Base-by-base conservation (phyloP, 2,888 invertebrate genomes). In the Cantharis rustica region DNA sequence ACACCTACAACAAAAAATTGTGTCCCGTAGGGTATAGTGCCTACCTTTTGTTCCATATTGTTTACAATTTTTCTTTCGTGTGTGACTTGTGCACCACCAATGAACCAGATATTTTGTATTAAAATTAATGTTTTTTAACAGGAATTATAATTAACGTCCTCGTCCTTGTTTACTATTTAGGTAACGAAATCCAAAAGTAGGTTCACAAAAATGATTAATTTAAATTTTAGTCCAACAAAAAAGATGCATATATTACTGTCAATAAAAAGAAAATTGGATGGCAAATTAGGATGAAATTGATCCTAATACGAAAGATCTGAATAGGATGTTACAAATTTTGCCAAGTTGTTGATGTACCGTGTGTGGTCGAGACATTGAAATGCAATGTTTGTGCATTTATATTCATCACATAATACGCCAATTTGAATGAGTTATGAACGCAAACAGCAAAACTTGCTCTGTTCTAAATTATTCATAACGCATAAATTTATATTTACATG, bases 381-480 rank as follows among this genome's bases (percentile, higher is more conserved):
- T 74, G 76, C 77, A 71, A 77, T 77, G 71, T 68, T 73, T 73
- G 64, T 71, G 73, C 75, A 75, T 78, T 84, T 85, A 85, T 85
- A 84, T 83, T 83, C 83, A 82, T 84, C 83, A 81, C 82, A 85
- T 86, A 86, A 85, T 85, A 73, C 84, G 84, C 84, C 85, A 86
- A 86, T 86, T 86, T 86, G 85, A 86, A 86, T 86, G 86, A 86
- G 83, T 85, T 86, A 86, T 84, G 81, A 82, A 79, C 81, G 81
- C 82, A 82, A 85, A 85, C 83, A 84, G 83, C 82, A 82, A 82
- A 82, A 84, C 83, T 84, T 84, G 83, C 83, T 82, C 83, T 78
- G 82, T 83, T 83, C 82, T 83, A 85, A 86, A 85, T 86, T 86
- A 86, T 86, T 86, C 86, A 85, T 85, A 86, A 85, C 83, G 84